Evolutionary conservation across 92 coral and sea anemone species (phyloP), one percentile per base, ranked within the genome.

Genomic region (Palythoa grandis): DNA sequence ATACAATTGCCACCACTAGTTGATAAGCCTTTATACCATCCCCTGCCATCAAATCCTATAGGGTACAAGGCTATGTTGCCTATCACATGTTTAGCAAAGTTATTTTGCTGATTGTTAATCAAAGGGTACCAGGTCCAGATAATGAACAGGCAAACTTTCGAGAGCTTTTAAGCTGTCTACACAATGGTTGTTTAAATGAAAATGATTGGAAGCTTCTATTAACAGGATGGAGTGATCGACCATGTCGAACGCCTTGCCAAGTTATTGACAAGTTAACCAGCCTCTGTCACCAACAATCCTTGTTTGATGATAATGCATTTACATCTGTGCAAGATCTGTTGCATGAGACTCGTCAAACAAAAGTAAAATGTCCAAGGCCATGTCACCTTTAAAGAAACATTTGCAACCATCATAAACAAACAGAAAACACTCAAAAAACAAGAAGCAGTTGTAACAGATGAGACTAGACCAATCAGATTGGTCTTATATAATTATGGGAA

Each of bases 311-410:
- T 68, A 29, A 35, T 68, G 12, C 72, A 68, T 7, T 68, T 7
- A 7, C 72, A 1, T 7, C 43, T 29, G 72, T 68, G 16, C 16
- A 9, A 68, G 4, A 9, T 8, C 12, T 68, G 72, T 14, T 68
- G 22, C 72, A 24, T 7, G 72, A 68, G 16, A 68, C 12, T 7
- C 12, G 43, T 68, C 73, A 66, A 23, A 66, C 12, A 14, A 25
- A 68, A 68, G 72, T 68, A n/a, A 9, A 68, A 68, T 68, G 15
- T 68, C 17, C 73, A 78, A 50, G 87, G 87, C 22, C 73, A 82
- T 3, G 53, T 88, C 60, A 88, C 90, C 11, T 86, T 86, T 79
- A 82, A 75, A 53, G 89, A 85, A n/a, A 78, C 56, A 63, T 25
- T 52, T 29, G 86, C 79, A 68, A 83, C 86, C 57, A 29, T 83